These are phyloP conservation scores for Thymelicus lineola DNA, from an alignment of 2,888 invertebrate genomes.

Conservation along the genomic window DNA sequence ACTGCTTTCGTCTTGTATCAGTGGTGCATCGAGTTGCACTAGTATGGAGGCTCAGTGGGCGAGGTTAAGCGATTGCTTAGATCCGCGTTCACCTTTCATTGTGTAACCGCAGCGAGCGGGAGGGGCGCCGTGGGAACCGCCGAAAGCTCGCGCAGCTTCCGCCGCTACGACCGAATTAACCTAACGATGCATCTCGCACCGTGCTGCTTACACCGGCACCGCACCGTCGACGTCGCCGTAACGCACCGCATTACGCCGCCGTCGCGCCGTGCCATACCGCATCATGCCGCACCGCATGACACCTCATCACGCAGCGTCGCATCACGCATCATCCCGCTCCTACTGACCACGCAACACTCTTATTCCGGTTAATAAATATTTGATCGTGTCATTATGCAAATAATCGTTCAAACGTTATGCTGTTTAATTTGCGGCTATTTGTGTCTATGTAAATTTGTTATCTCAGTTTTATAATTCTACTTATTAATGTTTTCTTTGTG, in stretches of 20 bases:
- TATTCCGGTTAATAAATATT: not conserved
- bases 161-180: constrained; percentile 73
- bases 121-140: constrained; percentile 79
- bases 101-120: constrained; percentile 70
- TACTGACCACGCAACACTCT: not conserved
- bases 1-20: constrained; percentile 50
- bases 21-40: constrained; percentile 53
- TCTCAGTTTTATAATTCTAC: too few relatives aligned
- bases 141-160: constrained; percentile 83
- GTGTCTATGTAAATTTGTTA: too few relatives aligned
- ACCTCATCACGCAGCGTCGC: not conserved
- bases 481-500: too few relatives aligned
- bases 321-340: not conserved
- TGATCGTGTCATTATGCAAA: not conserved
- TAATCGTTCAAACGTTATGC: not conserved
- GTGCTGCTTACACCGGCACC: not conserved
- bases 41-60: constrained; percentile 74
- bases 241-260: not conserved
- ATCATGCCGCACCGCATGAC: not conserved
- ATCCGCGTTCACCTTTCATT: constrained; percentile 85
- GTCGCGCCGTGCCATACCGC: constrained; percentile 50
- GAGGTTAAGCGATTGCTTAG: constrained; percentile 85
- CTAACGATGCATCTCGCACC: constrained; percentile 76
- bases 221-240: not conserved
- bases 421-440: too few relatives aligned